A percentile compares a stretch with the other conserved stretches of the same genome.
Evolutionary conservation across 2,888 invertebrate species (phyloP).

Genomic region (Drosophila borborema): DNA sequence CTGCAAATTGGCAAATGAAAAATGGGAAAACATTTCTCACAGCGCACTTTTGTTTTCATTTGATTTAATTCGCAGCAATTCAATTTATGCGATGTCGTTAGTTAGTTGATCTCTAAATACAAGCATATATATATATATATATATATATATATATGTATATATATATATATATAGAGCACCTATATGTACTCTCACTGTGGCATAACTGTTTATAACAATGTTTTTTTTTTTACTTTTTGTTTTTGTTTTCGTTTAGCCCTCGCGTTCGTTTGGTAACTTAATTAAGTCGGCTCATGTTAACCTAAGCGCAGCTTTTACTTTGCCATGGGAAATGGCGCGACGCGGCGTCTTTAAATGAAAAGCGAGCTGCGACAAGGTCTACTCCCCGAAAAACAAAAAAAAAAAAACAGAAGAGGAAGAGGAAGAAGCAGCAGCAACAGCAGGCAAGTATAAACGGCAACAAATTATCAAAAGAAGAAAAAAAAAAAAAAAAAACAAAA

Average conservation of each 20-base stretch:
- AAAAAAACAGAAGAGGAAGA: slow-evolving; percentile 16
- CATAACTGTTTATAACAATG: slow-evolving; percentile 32
- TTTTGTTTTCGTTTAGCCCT: not conserved
- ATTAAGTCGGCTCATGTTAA: slow-evolving; percentile 51
- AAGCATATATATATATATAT: not conserved
- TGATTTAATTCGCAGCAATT: slow-evolving; percentile 70
- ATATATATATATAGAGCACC: not conserved
- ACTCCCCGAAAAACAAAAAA: slow-evolving; percentile 28
- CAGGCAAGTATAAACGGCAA: slow-evolving; percentile 46
- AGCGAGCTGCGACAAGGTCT: slow-evolving; percentile 42
- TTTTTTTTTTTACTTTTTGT: slow-evolving; percentile 10
- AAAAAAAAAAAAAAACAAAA: not conserved
- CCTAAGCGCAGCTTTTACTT: slow-evolving; percentile 65
- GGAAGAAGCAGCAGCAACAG: not conserved
- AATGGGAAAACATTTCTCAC: slow-evolving; percentile 60
- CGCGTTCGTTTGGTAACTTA: slow-evolving; percentile 46
- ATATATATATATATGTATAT: not conserved
- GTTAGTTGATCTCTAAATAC: slow-evolving; percentile 20
- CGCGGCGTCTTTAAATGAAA: slow-evolving; percentile 62
- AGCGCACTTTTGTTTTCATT: slow-evolving; percentile 65
- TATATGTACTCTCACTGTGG: slow-evolving; percentile 12
- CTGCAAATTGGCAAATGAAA: slow-evolving; percentile 56
- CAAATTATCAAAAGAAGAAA: slow-evolving; percentile 61
- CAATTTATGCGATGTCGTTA: slow-evolving; percentile 55
- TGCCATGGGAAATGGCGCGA: slow-evolving; percentile 59